Conservation (phyloP, 92 coral and sea anemone genomes). For the Epizoanthus illoricatus region DNA sequence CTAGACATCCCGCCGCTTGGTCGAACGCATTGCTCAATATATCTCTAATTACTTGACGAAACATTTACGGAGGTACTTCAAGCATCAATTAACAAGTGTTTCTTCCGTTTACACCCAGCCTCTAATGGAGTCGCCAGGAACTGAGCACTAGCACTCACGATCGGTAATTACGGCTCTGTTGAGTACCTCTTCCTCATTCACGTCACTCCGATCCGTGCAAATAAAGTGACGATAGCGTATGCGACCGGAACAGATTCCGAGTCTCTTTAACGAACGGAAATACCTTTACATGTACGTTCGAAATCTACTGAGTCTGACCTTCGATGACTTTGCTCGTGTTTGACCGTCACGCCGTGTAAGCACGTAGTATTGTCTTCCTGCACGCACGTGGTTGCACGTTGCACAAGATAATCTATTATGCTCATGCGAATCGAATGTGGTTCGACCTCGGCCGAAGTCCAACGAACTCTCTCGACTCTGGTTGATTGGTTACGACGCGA, state of each 20-base stretch:
- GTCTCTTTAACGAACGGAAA: conserved; percentile 27
- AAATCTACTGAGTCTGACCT: neutral
- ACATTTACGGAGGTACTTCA: no score
- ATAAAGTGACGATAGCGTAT: neutral
- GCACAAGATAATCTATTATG: neutral
- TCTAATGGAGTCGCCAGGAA: neutral
- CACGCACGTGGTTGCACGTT: neutral
- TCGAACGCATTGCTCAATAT: no score
- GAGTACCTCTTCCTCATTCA: neutral
- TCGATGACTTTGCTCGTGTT: neutral
- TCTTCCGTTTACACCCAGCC: conserved; percentile 14
- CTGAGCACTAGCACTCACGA: neutral
- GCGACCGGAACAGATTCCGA: neutral
- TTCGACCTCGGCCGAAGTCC: neutral
- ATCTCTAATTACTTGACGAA: no score
- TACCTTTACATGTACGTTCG: conserved; percentile 1
- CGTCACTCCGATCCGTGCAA: neutral
- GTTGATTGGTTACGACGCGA: conserved; percentile 11
- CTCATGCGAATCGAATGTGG: no score
- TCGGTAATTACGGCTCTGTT: neutral
- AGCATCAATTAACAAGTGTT: neutral
- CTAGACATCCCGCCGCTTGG: no score
- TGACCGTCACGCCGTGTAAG: neutral
- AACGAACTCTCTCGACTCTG: conserved; percentile 23
- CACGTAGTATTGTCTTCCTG: neutral